Conservation (phyloP, 2,797 vertebrate species). For the Lithobates sylvaticus region DNA sequence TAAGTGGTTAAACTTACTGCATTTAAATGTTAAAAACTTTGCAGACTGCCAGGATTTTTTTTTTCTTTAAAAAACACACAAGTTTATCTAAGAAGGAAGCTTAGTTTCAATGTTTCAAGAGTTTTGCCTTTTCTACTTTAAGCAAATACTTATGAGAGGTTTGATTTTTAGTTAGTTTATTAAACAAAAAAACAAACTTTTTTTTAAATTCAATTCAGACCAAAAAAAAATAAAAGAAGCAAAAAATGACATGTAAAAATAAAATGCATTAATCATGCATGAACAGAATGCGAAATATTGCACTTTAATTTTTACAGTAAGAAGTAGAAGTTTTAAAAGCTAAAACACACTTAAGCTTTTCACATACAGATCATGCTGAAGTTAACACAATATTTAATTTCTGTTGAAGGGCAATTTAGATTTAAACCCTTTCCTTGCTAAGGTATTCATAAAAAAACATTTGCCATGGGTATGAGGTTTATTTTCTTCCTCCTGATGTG, state of each 20-base stretch:
- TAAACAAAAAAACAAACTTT: neutral
- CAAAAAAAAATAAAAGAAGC: constrained; percentile 1
- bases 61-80: no score
- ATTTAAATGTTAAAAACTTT: no score
- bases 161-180: no score
- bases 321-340: constrained; percentile 48
- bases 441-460: neutral
- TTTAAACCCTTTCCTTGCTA: neutral
- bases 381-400: neutral
- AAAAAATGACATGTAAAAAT: constrained; percentile 37
- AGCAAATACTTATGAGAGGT: no score
- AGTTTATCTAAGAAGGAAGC: no score
- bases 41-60: no score
- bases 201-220: constrained; percentile 28
- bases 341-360: constrained; percentile 19
- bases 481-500: neutral
- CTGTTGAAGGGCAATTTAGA: neutral
- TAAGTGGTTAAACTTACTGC: no score
- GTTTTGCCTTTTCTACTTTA: no score
- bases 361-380: constrained; percentile 41
- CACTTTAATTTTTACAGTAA: constrained; percentile 46
- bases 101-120: no score
- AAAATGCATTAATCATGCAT: constrained; percentile 56
- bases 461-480: neutral
- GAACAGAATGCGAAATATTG: constrained; percentile 53